Evolutionary conservation across 2,888 invertebrate species (phyloP), one percentile per base, ranked within the genome.

Genomic region (Andrena flavipes): DNA sequence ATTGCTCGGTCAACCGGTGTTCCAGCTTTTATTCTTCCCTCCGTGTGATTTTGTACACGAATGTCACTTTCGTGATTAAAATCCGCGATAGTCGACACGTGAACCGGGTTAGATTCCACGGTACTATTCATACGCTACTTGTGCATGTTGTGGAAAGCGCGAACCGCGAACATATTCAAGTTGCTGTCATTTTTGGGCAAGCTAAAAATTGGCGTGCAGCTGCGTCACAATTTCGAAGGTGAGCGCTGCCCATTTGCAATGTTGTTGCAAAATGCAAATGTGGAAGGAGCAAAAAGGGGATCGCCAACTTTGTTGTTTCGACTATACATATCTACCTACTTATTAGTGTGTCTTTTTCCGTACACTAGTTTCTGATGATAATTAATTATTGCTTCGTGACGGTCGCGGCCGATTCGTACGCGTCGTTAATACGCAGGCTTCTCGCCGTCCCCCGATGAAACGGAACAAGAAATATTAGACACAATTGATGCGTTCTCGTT

Each of bases 311-410:
- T 42, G 42, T 13, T 10, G 13, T 42, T 42, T 13, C 13, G 10
- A 13, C 13, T 42, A 16, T 16, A 42, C 16, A 1, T 16, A 42
- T 42, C 42, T 42, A 42, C 16, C 4, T 42, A 13, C 1, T 51
- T 48, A 26, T 72, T 48, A 23, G 49, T 48, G 42, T 72, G 54
- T 67, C 59, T 48, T 42, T 35, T 72, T 65, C 60, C 23, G 72
- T 35, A 60, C 20, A 23, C 7, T 60, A 70, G 42, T 72, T 26
- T 60, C 59, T 54, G 67, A 73, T 49, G 68, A 67, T 75, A 80
- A 83, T 86, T 75, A 80, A 86, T 86, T 86, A 86, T 84, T 86
- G 67, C 77, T 80, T 54, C 69, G 70, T 80, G 76, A 77, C 75
- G 80, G 3, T 83, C 78, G 70, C 77, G 67, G 80, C 3, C 76